Evolutionary conservation across 2,113 vertebrate genomes (phyloP), one percentile per base, ranked within the genome.

Genomic region (Cichladusa arquata): DNA sequence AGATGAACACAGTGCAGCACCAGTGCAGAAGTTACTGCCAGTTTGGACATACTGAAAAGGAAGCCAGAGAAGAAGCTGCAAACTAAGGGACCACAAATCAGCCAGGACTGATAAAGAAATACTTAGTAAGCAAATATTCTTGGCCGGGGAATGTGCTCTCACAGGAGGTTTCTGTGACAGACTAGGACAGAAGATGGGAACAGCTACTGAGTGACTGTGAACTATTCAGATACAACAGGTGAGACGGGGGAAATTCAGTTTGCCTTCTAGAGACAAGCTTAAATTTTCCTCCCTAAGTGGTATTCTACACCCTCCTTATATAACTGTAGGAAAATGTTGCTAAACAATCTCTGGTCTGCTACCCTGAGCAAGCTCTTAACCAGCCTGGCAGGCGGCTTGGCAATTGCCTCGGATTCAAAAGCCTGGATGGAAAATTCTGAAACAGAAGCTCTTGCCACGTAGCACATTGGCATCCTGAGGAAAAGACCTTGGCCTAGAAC

Each of bases 401-500:
- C 87, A 90, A 64, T 26, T 34, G 81, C 67, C 33, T 94, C 5
- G 54, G 38, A 83, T 93, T 94, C 64, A 90, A 95, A 94, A 90
- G 47, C 80, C 85, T 0, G 2, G 58, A 67, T 83, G 94, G 94
- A 97, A 97, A 96, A 96, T 81, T 88, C 85, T 70, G 82, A 93
- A 93, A 96, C 85, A 94, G 92, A 95, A 95, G 82, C 94, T 86
- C 53, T 86, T 2, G 76, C 94, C 94, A 95, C 90, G 76, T 92
- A 92, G 95, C 60, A 57, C 69, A 83, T 56, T 90, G 94, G 88
- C 90, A 95, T 93, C 85, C 94, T 95, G 82, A 13, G 44, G 90
- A 90, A 95, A 94, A 94, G 94, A 77, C 76, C 72, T 96, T 97
- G 95, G 95, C 85, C 69, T 78, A 56, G 22, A 81, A 93, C 86